Conservation (phyloP, 37 sponge, comb jelly and placozoan genomes). For the Cliona cf. orientalis region DNA sequence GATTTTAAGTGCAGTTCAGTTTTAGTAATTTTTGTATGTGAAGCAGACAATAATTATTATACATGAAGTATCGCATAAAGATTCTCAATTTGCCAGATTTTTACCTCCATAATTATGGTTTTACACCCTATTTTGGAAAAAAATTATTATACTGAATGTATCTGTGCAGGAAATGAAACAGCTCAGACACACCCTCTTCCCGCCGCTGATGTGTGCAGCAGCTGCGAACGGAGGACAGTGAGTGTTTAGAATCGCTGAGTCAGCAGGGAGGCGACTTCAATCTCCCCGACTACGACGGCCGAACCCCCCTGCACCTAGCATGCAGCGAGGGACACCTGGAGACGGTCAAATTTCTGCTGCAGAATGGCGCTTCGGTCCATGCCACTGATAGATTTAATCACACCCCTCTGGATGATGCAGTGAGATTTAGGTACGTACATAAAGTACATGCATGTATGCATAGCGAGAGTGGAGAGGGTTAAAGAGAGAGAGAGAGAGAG, state of each 20-base stretch:
- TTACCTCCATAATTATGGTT: too few species aligned
- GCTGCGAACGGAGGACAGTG: constrained; percentile 78
- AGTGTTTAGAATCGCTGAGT: constrained; percentile 27
- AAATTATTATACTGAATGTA: too few species aligned
- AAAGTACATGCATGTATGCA: too few species aligned
- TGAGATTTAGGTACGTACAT: constrained; percentile 68
- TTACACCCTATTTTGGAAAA: too few species aligned
- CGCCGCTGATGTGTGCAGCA: constrained; percentile 86
- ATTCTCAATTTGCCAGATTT: not conserved
- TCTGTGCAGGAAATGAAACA: constrained; percentile 63
- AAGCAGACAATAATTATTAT: not conserved
- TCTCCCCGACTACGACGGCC: constrained; percentile 78
- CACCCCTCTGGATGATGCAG: constrained; percentile 84
- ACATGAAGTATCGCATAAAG: not conserved
- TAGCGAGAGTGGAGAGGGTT: too few species aligned
- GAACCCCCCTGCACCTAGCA: constrained; percentile 92
- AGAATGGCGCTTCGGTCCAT: constrained; percentile 87
- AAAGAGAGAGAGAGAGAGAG: too few species aligned
- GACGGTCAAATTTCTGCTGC: constrained; percentile 74
- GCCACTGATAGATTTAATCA: constrained; percentile 68
- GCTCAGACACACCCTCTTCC: constrained; percentile 67
- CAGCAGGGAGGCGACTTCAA: constrained; percentile 81
- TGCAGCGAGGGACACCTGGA: constrained; percentile 75
- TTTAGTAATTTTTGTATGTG: not conserved
- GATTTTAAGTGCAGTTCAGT: not conserved